Conservation (phyloP, 1,140 invertebrate genomes). For the Aphaenogaster ashmeadi region DNA sequence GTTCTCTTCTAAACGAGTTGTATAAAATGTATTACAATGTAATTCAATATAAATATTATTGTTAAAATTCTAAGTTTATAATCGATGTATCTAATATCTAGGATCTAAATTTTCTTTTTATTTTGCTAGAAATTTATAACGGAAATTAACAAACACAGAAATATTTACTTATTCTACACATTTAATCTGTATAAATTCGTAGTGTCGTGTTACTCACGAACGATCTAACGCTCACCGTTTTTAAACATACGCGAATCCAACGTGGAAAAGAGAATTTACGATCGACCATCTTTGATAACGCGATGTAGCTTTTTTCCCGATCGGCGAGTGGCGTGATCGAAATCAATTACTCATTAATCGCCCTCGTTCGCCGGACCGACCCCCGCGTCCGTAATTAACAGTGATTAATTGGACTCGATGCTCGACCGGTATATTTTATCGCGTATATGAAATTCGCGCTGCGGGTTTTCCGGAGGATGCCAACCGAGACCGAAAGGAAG, state of each 20-base stretch:
- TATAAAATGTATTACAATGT: neutral
- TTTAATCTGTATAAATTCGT: neutral
- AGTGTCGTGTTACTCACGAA: neutral
- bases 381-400: constrained; percentile 83
- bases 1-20: neutral
- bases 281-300: neutral
- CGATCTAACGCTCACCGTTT: neutral
- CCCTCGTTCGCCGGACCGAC: constrained; percentile 72
- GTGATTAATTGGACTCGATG: constrained; percentile 82
- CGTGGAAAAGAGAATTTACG: constrained; percentile 74
- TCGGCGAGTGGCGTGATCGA: constrained; percentile 82
- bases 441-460: constrained; percentile 71
- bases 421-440: constrained; percentile 74
- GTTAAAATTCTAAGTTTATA: neutral
- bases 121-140: neutral
- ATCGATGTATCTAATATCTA: neutral
- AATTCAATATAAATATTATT: neutral
- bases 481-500: constrained; percentile 29
- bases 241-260: neutral
- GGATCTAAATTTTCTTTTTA: neutral
- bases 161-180: neutral
- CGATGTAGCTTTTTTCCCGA: constrained; percentile 73
- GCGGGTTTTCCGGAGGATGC: constrained; percentile 59
- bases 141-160: neutral
- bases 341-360: constrained; percentile 85